Conservation (phyloP, 2,113 vertebrate genomes). For the Corythaeola cristata region DNA sequence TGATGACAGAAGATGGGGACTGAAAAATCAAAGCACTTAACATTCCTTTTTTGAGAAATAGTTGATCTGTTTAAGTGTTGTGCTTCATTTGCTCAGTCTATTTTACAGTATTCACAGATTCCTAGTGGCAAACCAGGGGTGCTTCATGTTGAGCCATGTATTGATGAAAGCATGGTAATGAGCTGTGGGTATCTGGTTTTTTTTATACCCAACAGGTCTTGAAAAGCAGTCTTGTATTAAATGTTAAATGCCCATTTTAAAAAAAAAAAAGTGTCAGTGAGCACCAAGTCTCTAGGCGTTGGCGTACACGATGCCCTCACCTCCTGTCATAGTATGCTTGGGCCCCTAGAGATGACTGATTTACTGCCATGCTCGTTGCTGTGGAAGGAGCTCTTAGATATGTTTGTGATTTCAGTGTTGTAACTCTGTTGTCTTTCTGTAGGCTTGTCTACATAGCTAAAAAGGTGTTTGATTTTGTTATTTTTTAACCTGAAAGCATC, state of each 20-base stretch:
- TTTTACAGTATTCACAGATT: not conserved
- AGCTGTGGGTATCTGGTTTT: not conserved
- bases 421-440: not conserved
- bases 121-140: not conserved
- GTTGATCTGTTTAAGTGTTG: not conserved
- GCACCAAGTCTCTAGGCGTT: not conserved
- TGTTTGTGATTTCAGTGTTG: not conserved
- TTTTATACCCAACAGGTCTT: not conserved
- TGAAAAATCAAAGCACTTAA: not conserved
- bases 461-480: not conserved
- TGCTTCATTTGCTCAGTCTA: not conserved
- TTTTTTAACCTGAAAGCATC: not conserved
- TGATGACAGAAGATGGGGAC: not conserved
- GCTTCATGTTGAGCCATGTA: not conserved
- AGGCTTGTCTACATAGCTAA: not conserved
- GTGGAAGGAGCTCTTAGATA: not conserved
- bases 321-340: not conserved
- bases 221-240: not conserved
- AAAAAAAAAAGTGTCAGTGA: not conserved
- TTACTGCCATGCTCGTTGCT: not conserved
- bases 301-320: not conserved
- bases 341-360: not conserved
- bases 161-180: not conserved
- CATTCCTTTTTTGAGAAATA: not conserved
- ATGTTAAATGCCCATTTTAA: not conserved